Evolutionary conservation across 2,113 vertebrate species (phyloP).

Genomic region (Carassius carassius): DNA sequence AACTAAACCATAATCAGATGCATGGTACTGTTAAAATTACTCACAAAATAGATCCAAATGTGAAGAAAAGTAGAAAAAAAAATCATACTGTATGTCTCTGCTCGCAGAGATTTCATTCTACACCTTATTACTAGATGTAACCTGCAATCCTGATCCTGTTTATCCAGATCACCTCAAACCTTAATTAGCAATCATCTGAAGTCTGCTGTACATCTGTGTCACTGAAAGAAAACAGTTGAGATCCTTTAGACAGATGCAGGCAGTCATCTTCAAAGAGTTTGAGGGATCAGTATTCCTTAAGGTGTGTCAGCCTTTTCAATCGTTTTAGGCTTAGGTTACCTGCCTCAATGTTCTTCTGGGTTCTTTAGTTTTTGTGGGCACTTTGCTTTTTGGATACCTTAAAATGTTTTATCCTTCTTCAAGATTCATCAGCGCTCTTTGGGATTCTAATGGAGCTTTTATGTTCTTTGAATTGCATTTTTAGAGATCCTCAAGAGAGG

Average conservation of each 20-base stretch:
- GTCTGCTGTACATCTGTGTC: neutral
- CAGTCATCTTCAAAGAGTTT: conserved; percentile 13
- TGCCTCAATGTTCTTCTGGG: neutral
- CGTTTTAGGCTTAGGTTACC: neutral
- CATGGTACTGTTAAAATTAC: neutral
- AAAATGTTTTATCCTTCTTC: conserved; percentile 2
- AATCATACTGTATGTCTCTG: neutral
- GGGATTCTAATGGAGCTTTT: neutral
- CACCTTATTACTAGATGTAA: neutral
- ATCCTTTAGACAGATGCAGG: neutral
- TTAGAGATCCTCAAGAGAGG: conserved; percentile 31
- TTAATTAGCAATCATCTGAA: neutral
- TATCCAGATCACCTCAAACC: neutral
- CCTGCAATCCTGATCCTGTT: neutral
- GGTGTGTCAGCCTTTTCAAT: neutral
- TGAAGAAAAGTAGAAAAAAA: neutral
- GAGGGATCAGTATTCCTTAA: conserved; percentile 1
- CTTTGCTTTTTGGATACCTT: neutral
- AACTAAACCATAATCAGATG: neutral
- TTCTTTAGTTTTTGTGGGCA: neutral
- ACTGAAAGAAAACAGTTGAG: conserved; percentile 1
- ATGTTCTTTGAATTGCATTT: neutral
- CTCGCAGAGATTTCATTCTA: conserved; percentile 1
- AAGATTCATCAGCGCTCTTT: neutral
- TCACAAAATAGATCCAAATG: neutral